These are phyloP conservation scores for Drosophila prolongata DNA, from an alignment of 2,888 invertebrate genomes.

Conservation along the genomic window DNA sequence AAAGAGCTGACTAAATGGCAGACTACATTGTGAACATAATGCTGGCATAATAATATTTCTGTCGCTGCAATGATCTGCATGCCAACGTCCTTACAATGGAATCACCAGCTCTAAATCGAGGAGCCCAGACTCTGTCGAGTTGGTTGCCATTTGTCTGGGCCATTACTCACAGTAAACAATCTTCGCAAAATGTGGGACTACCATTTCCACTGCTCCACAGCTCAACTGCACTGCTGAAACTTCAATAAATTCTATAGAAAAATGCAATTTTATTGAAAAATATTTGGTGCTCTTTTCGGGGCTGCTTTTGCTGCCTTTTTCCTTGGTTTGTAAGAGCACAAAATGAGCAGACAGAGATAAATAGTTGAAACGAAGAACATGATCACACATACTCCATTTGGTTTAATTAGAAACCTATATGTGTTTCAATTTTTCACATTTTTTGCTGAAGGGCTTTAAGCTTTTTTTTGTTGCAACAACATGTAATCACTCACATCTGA, in stretches of 20 bases:
- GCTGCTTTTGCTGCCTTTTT: conserved; percentile 9
- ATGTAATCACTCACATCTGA: too few relatives aligned
- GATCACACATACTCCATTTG: conserved; percentile 2
- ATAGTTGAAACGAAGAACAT: not conserved
- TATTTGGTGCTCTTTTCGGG: conserved; percentile 55
- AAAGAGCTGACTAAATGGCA: conserved; percentile 69
- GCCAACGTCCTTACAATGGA: conserved; percentile 31
- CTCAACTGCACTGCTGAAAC: conserved; percentile 34
- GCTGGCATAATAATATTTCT: conserved; percentile 77
- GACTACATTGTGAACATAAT: conserved; percentile 76
- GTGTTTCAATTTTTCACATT: conserved; percentile 12
- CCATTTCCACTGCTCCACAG: not conserved
- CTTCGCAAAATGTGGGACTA: conserved; percentile 33
- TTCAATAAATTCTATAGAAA: conserved; percentile 64
- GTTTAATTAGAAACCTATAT: conserved; percentile 59
- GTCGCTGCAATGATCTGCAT: conserved; percentile 70
- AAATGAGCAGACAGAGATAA: conserved; percentile 10
- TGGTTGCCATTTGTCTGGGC: conserved; percentile 71
- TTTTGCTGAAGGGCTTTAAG: too few relatives aligned
- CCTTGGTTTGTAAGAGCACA: conserved; percentile 9
- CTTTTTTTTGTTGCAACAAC: too few relatives aligned
- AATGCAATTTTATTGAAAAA: conserved; percentile 71
- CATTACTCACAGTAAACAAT: conserved; percentile 72
- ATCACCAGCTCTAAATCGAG: conserved; percentile 10
- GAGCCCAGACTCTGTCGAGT: conserved; percentile 44